phyloP scores from a whole-genome alignment of 1,140 invertebrate species.

The Heliconius eleuchia region DNA sequence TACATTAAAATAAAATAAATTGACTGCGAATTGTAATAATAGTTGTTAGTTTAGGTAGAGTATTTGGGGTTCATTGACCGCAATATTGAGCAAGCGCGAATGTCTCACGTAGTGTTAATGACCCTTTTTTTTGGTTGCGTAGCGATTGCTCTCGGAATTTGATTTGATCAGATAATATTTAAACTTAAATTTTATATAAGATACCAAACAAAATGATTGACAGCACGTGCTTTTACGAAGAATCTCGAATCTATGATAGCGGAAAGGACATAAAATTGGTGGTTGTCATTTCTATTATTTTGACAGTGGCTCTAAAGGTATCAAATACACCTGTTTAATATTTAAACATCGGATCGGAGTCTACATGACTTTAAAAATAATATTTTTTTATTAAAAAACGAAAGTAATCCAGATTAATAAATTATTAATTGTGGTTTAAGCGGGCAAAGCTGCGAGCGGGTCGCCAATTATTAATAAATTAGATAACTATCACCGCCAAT shows the following conservation, averaged over 20 bases:
- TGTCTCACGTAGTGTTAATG: slow-evolving; percentile 79
- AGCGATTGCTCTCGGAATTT: slow-evolving; percentile 44
- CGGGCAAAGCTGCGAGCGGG: too few relatives aligned
- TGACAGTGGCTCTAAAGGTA: not conserved
- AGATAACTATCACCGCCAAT: too few relatives aligned
- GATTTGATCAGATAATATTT: slow-evolving; percentile 29
- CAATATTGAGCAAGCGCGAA: slow-evolving; percentile 77
- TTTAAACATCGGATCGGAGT: too few relatives aligned
- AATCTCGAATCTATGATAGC: not conserved
- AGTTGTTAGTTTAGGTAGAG: slow-evolving; percentile 59
- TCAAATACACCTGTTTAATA: not conserved
- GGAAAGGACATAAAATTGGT: too few relatives aligned
- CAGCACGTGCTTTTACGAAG: not conserved
- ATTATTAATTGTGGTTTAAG: too few relatives aligned
- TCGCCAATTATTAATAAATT: not conserved
- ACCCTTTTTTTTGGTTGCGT: slow-evolving; percentile 76
- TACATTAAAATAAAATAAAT: slow-evolving; percentile 28
- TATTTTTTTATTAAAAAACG: too few relatives aligned
- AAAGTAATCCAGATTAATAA: too few relatives aligned
- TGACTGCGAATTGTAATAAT: slow-evolving; percentile 51
- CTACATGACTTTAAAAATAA: too few relatives aligned
- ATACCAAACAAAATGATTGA: not conserved
- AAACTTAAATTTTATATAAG: not conserved
- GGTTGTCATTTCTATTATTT: not conserved
- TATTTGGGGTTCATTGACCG: slow-evolving; percentile 71